These are phyloP conservation scores for Gymnobelideus leadbeateri DNA, from an alignment of 2,113 vertebrate species.

Conservation along the genomic window DNA sequence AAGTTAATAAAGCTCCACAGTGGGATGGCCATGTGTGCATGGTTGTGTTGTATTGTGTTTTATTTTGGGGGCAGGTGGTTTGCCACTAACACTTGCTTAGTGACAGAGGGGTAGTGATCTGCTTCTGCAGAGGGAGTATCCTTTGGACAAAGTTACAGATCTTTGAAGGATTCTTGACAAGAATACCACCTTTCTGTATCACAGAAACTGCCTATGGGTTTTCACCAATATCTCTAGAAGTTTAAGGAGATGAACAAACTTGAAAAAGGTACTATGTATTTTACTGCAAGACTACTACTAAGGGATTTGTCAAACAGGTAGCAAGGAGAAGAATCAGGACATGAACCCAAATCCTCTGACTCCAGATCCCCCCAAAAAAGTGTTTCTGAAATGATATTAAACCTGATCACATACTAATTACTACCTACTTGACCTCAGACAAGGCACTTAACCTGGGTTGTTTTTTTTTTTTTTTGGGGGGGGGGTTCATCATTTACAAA, in stretches of 20 bases:
- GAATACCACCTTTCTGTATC: neutral
- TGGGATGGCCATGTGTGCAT: neutral
- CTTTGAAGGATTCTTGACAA: neutral
- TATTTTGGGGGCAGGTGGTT: neutral
- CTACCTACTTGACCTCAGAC: neutral
- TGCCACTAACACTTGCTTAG: neutral
- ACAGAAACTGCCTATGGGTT: neutral
- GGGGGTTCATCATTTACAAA: neutral
- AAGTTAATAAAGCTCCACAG: neutral
- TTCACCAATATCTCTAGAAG: neutral
- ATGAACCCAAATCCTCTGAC: conserved; percentile 14
- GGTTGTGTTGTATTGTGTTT: neutral
- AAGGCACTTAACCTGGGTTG: neutral
- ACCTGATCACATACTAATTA: neutral
- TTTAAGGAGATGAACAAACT: neutral
- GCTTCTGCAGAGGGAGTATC: neutral
- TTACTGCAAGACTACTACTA: conserved; percentile 9
- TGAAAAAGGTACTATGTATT: neutral
- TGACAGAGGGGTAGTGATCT: neutral
- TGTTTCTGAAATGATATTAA: neutral
- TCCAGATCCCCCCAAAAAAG: neutral
- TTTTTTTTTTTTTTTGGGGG: neutral
- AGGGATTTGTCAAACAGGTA: neutral
- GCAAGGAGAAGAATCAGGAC: neutral
- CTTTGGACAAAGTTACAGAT: neutral